Evolutionary conservation across 2,888 invertebrate genomes (phyloP), one percentile per base, ranked within the genome.

Genomic region (Phania funesta): DNA sequence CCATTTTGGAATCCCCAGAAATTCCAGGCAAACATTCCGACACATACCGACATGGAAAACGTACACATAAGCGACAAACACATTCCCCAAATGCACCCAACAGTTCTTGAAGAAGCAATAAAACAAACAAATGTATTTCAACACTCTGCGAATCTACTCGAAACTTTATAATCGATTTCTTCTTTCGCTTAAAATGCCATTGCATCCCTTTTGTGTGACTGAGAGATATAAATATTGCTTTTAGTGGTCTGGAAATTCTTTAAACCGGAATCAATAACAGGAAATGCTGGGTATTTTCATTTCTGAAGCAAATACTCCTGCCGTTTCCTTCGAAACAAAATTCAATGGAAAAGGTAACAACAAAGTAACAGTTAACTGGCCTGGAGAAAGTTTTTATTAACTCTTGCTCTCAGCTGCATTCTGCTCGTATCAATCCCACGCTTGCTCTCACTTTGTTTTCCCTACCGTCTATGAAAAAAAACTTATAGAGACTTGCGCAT

Each of bases 321-420:
- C 29, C 18, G 18, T 24, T 26, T 11, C 20, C 8, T 4, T 20
- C 4, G 11, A 48, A 1, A 22, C 13, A 65, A 65, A 22, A 50
- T 35, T 13, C 13, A 41, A 18, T 80, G 24, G 41, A 32, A 75
- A 67, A 41, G 73, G 32, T 73, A 38, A 62, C 67, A 77, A 77
- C 54, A 81, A 77, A 81, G 73, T 81, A 81, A 77, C 32, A 81
- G 84, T 85, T 85, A 85, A 86, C 86, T 87, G 87, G 84, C 84
- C 73, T 83, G 85, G 83, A 85, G 77, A 81, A 76, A 86, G 85
- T 86, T 84, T 86, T 85, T 85, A 86, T 79, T 78, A 74, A 71
- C 80, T 73, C 67, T 68, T 44, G 29, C 38, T 46, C 64, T 68
- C 70, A 38, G 22, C 4, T 56, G 9, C 3, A 54, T 13, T 26